Base-by-base conservation (phyloP, 2,797 vertebrate genomes). In the Urophycis tenuis region DNA sequence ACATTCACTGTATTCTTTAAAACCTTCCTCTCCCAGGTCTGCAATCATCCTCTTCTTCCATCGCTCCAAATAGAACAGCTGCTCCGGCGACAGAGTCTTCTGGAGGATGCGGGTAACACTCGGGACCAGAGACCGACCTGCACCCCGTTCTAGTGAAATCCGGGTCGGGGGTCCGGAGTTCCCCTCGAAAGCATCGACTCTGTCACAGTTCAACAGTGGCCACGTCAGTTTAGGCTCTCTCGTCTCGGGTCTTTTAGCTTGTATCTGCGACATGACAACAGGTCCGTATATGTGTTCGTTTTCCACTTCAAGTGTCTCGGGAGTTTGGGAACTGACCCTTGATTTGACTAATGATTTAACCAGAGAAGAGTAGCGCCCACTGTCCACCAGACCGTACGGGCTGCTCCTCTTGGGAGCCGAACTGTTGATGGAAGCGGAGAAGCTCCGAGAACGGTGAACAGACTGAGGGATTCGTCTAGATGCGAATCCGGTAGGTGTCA, bases 41-140 rank as follows among this genome's bases (percentile, higher is more conserved):
- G 89, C 87, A 70, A 96, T 92, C 96, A 96, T 98, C 82, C 74
- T 94, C 84, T 87, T 94, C 87, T 91, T 97, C 97, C 97, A 99
- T 22, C 94, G 95, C 81, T 98, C 95, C 85, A 99, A 88, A 82
- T 92, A 95, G 85, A 96, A 96, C 29, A 87, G 77, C 87, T 98
- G 97, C 76, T 95, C 92, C 0, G 91, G 84, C 11, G 96, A 93
- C 81, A 99, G 92, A 0, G 97, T 98, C 85, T 95, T 90, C 35
- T 98, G 95, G 30, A 99, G 94, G 60, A 99, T 85, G n/a, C 88
- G 92, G 5, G 96, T 98, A 78, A 99, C 96, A n/a, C 97, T 98
- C 1, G 96, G 94, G 1, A 90, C 71, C 0, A 0, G 49, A 70
- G 84, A 89, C n/a, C 89, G 91, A 9, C 64, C 76, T 1, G 81